Conservation (phyloP, 2,113 vertebrate species). For the Brachypteracias leptosomus region DNA sequence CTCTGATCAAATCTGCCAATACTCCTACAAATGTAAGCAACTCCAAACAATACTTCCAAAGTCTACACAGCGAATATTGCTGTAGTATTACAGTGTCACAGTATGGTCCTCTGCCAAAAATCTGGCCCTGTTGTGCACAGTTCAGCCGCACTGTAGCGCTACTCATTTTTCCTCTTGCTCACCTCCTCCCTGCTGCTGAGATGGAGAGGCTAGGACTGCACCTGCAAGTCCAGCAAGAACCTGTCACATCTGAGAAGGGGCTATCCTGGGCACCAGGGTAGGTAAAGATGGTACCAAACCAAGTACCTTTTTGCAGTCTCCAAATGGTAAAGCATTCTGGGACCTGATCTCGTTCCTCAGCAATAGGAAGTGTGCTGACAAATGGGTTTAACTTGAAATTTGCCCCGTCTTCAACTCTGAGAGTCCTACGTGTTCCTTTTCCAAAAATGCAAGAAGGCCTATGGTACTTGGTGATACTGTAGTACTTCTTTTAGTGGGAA, state of each 20-base stretch:
- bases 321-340: background rate
- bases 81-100: rapidly evolving
- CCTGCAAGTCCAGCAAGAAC: background rate
- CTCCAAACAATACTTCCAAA: background rate
- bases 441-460: background rate
- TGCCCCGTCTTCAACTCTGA: background rate
- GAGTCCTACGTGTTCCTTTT: background rate
- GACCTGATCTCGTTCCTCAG: background rate
- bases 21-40: background rate
- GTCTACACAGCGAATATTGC: background rate
- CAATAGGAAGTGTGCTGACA: background rate
- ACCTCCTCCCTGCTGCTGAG: background rate
- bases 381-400: background rate
- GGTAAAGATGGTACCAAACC: background rate
- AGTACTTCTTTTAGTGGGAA: background rate
- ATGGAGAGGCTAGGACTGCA: background rate
- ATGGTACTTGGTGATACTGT: background rate
- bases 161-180: background rate
- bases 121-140: background rate
- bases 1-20: background rate
- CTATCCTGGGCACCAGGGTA: background rate
- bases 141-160: background rate
- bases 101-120: background rate
- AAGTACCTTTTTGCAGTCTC: background rate
- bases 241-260: background rate